Percentiles rank a stretch among this genome's conserved stretches.
Evolutionary conservation across 2,797 vertebrate genomes (phyloP).

Genomic region (Geotrypetes seraphini): DNA sequence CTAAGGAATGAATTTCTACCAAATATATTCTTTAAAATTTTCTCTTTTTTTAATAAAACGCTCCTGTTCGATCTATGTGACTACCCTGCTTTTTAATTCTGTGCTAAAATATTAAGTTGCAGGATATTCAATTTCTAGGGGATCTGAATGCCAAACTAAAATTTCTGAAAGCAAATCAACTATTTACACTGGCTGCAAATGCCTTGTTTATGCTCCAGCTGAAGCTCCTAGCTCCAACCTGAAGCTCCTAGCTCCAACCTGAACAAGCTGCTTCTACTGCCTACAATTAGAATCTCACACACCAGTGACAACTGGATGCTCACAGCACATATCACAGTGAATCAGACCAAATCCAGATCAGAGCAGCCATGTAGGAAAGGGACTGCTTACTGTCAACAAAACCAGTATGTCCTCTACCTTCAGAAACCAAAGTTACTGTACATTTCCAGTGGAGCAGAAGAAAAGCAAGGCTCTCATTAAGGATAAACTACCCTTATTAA

Average conservation of each 20-base stretch:
- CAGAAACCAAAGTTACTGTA: not conserved
- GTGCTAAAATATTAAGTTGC: not conserved
- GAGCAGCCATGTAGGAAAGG: conserved; percentile 10
- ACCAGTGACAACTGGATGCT: not conserved
- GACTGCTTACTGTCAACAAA: conserved; percentile 43
- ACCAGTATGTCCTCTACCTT: conserved; percentile 1
- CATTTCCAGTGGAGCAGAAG: not conserved
- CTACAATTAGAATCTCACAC: not conserved
- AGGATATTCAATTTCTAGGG: not conserved
- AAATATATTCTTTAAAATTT: too few species aligned
- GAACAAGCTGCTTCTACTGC: not conserved
- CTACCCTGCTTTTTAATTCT: not conserved
- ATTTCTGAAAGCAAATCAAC: not conserved
- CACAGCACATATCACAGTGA: not conserved
- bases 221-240: not conserved
- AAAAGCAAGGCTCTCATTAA: too few species aligned
- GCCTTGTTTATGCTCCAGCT: not conserved
- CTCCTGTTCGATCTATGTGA: too few species aligned
- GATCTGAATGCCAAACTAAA: not conserved
- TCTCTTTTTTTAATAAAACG: not conserved
- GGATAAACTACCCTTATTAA: too few species aligned
- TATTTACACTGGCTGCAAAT: conserved; percentile 12
- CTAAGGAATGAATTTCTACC: too few species aligned
- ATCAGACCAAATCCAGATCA: not conserved
- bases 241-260: conserved; percentile 1